These are phyloP conservation scores for Xestia sexstrigata DNA, from an alignment of 2,888 invertebrate species.

Conservation along the genomic window DNA sequence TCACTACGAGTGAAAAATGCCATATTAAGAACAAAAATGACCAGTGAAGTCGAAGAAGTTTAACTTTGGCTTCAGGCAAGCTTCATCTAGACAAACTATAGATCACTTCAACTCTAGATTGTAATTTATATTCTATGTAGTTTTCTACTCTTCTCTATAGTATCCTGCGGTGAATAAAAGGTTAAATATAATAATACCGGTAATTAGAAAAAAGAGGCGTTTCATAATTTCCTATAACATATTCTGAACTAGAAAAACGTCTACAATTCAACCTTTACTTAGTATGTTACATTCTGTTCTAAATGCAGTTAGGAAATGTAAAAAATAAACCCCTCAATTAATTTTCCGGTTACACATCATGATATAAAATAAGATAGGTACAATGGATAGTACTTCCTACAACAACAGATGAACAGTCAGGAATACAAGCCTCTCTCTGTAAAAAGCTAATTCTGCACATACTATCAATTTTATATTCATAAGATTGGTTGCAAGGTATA, in stretches of 20 bases:
- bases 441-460: slow-evolving; percentile 40
- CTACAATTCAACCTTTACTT: neutral
- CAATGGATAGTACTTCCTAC: slow-evolving; percentile 4
- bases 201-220: neutral
- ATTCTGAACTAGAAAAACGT: neutral
- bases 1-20: neutral
- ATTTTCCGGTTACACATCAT: neutral
- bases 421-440: slow-evolving; percentile 50
- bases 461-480: slow-evolving; percentile 56
- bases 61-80: neutral
- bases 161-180: neutral
- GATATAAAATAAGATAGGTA: neutral
- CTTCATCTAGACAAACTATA: slow-evolving; percentile 1
- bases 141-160: slow-evolving; percentile 3
- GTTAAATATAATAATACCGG: neutral
- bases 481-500: slow-evolving; percentile 54
- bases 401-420: slow-evolving; percentile 31
- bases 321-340: neutral
- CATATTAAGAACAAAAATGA: neutral
- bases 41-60: neutral
- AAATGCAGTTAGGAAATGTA: slow-evolving; percentile 16
- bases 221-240: neutral
- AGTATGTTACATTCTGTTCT: neutral
- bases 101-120: neutral
- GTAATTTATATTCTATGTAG: neutral